Conservation (phyloP, 2,888 invertebrate genomes). For the Trypoxylon attenuatum region DNA sequence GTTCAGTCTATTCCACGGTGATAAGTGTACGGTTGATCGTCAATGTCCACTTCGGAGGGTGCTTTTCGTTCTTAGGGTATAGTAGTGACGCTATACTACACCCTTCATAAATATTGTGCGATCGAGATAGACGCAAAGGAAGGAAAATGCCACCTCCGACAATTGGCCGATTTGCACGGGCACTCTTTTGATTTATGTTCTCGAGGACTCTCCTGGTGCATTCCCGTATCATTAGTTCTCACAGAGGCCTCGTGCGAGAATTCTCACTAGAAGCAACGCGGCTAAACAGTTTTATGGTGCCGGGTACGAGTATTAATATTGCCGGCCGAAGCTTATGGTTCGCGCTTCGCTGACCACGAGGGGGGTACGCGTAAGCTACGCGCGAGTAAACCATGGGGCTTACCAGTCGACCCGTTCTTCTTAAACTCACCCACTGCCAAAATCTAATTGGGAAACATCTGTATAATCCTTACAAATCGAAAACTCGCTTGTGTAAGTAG, state of each 20-base stretch:
- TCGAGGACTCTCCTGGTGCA: slow-evolving; percentile 22
- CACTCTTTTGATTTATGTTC: slow-evolving; percentile 66
- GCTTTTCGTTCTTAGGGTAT: no score
- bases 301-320: slow-evolving; percentile 59
- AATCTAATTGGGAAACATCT: not conserved
- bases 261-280: slow-evolving; percentile 63
- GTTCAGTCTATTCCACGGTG: no score
- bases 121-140: no score
- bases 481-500: not conserved
- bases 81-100: no score
- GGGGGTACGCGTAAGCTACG: slow-evolving; percentile 30
- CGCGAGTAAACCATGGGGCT: not conserved
- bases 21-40: no score
- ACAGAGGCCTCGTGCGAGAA: slow-evolving; percentile 56
- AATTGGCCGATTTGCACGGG: slow-evolving; percentile 16
- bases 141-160: no score
- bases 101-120: no score
- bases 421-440: not conserved
- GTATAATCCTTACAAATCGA: not conserved
- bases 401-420: no score
- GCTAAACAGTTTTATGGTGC: slow-evolving; percentile 58
- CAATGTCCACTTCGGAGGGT: no score
- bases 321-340: slow-evolving; percentile 59
- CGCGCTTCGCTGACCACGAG: slow-evolving; percentile 58
- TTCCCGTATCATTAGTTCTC: slow-evolving; percentile 42